phyloP scores from a whole-genome alignment of 64 coral and sea anemone genomes.

The Stichodactyla mertensii region DNA sequence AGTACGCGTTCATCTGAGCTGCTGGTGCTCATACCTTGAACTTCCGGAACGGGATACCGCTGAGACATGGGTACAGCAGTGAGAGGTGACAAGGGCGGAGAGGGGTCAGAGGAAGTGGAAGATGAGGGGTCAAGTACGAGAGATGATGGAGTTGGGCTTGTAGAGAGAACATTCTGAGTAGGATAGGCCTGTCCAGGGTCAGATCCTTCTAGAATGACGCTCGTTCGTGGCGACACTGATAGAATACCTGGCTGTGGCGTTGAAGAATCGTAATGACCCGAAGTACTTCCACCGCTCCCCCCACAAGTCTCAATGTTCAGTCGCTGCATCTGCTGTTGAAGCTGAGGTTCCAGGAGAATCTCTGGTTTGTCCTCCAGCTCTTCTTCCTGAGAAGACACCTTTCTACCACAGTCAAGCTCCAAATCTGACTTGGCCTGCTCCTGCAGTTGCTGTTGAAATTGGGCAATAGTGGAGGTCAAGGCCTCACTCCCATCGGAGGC shows the following conservation, averaged over 20 bases:
- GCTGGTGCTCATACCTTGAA: slow-evolving; percentile 26
- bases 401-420: not conserved
- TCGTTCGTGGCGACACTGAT: slow-evolving; percentile 66
- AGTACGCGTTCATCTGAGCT: not conserved
- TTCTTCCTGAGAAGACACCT: slow-evolving; percentile 6
- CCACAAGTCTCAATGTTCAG: slow-evolving; percentile 83
- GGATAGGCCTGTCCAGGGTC: slow-evolving; percentile 3
- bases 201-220: slow-evolving; percentile 64
- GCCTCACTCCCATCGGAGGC: slow-evolving; percentile 89
- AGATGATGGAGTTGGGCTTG: slow-evolving; percentile 32
- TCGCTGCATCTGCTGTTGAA: slow-evolving; percentile 88
- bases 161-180: slow-evolving; percentile 30
- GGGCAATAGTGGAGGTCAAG: slow-evolving; percentile 62
- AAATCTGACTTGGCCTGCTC: slow-evolving; percentile 20
- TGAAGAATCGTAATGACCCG: not conserved
- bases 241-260: slow-evolving; percentile 31
- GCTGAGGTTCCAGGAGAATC: slow-evolving; percentile 35
- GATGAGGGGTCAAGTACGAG: slow-evolving; percentile 41
- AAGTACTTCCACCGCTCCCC: not conserved
- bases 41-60: slow-evolving; percentile 71
- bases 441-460: slow-evolving; percentile 69
- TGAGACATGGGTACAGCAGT: slow-evolving; percentile 72
- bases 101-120: slow-evolving; percentile 43
- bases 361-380: slow-evolving; percentile 33
- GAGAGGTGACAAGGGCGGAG: slow-evolving; percentile 70